Base-by-base conservation (phyloP, 2,113 vertebrate genomes). In the Ammodramus savannarum region DNA sequence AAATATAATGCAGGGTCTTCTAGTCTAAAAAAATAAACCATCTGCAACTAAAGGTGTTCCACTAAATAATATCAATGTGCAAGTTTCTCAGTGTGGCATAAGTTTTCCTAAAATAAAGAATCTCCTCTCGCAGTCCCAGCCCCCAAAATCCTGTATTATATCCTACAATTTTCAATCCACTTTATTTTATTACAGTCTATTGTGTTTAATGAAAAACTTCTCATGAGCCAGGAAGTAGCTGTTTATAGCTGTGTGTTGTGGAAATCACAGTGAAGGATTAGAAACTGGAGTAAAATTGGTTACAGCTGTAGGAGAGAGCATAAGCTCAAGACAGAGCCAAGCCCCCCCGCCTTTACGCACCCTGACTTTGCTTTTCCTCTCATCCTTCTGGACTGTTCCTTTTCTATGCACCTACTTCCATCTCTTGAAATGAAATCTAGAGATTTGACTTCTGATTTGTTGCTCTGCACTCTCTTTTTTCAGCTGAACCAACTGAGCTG, bases 131-230 rank as follows among this genome's bases (percentile, higher is more conserved):
- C 36, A 84, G 25, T 6, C 16, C 61, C 65, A 76, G 43, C 25
- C 9, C 19, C 29, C 6, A 15, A 82, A 87, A 36, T 58, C 32
- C 26, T 5, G 36, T 91, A 84, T 94, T 94, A 91, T 79, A 90
- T 58, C 66, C 68, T 79, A 95, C 81, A 96, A 96, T 94, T 95
- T 96, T 80, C 97, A 94, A 96, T 97, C 89, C 85, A 78, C 77
- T 95, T 95, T 90, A 65, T 92, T 96, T 94, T 96, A 94, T 80
- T 94, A 58, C 14, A 82, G 67, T 67, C 54, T 94, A 46, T 96
- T 96, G 95, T 93, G 79, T 93, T 98, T 97, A 97, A 97, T 97
- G 90, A 96, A 96, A 97, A 97, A 96, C 89, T 93, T 96, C 95
- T 97, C 85, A 41, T 90, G 55, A 93, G 90, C 92, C 83, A 96